Percentiles rank a stretch among this genome's conserved stretches.
Evolutionary conservation across 1,140 invertebrate species (phyloP).

Genomic region (Drosophila sucinea): DNA sequence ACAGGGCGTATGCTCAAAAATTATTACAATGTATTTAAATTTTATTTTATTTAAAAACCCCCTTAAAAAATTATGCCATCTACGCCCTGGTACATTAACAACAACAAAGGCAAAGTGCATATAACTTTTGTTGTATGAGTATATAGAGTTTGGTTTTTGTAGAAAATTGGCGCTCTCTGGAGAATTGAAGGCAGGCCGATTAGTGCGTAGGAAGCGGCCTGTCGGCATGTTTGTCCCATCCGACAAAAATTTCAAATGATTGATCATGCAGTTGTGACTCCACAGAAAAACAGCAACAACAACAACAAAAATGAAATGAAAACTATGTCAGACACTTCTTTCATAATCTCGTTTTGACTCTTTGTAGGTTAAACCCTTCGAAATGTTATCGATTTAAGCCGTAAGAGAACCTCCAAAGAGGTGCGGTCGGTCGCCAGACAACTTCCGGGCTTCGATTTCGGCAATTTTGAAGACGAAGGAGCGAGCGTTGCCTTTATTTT

Average conservation of each 20-base stretch:
- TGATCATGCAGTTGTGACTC: conserved; percentile 81
- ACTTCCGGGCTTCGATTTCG: conserved; percentile 71
- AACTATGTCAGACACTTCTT: conserved; percentile 78
- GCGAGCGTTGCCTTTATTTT: conserved; percentile 16
- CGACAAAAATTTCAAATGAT: conserved; percentile 65
- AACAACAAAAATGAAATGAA: conserved; percentile 20
- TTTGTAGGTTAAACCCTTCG: conserved; percentile 59
- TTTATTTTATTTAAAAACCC: background rate
- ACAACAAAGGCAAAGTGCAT: conserved; percentile 24
- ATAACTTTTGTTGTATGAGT: background rate
- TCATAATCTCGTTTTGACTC: conserved; percentile 64
- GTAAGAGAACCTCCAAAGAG: conserved; percentile 41
- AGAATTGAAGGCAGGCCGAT: conserved; percentile 37
- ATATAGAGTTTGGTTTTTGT: conserved; percentile 23
- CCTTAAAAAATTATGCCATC: conserved; percentile 10
- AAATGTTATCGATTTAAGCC: conserved; percentile 25
- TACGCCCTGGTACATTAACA: conserved; percentile 34
- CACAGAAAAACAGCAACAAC: conserved; percentile 42
- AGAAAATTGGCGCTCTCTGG: conserved; percentile 66
- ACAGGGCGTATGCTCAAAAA: too few species aligned
- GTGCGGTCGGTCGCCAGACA: conserved; percentile 53
- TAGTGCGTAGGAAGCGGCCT: conserved; percentile 66
- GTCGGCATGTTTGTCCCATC: conserved; percentile 81
- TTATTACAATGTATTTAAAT: too few species aligned
- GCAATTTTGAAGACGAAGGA: conserved; percentile 34